Base-by-base conservation (phyloP, 2,888 invertebrate species). In the Eupelmus urozonus region DNA sequence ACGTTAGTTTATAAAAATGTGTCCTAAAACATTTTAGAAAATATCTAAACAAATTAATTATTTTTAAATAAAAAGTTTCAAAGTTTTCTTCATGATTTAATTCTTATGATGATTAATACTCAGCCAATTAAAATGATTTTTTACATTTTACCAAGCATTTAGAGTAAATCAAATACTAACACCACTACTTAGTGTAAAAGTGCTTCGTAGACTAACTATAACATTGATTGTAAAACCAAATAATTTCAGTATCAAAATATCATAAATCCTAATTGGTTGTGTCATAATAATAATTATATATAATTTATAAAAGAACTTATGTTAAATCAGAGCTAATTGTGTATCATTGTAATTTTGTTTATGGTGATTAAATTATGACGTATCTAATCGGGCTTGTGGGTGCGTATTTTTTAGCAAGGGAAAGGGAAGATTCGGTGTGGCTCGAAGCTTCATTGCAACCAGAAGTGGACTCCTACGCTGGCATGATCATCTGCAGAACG, bases 381-480 rank as follows among this genome's bases (percentile, higher is more conserved):
- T 23, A 27, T 60, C 53, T 72, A 72, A 60, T 57, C 49, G 51
- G 51, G 45, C 13, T 45, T 45, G 1, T 76, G 77, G 66, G 77
- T 70, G 53, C 18, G 40, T 53, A 74, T 88, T 91, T 94, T 94
- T 85, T 94, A 97, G 97, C 89, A 94, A 95, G 93, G 96, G 96
- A 82, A 95, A 95, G 90, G 94, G 96, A 90, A 96, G 96, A 92
- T 96, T 96, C 89, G 95, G 94, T 84, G 94, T 96, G 80, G 94
- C 94, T 63, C 92, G 95, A 82, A 95, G 96, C 7, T 97, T 97
- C 91, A 95, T 97, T 84, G 97, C 97, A 0, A 97, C 97, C 0
- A 92, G 97, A 84, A 97, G 96, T 87, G 97, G 97, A 51, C 92
- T 97, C 0, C 92, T 97, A 57, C 93, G 96, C 84, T 97, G 97